Percentiles rank a stretch among this genome's conserved stretches.
phyloP scores from a whole-genome alignment of 2,888 invertebrate species.

The Trachelus iudaicus region DNA sequence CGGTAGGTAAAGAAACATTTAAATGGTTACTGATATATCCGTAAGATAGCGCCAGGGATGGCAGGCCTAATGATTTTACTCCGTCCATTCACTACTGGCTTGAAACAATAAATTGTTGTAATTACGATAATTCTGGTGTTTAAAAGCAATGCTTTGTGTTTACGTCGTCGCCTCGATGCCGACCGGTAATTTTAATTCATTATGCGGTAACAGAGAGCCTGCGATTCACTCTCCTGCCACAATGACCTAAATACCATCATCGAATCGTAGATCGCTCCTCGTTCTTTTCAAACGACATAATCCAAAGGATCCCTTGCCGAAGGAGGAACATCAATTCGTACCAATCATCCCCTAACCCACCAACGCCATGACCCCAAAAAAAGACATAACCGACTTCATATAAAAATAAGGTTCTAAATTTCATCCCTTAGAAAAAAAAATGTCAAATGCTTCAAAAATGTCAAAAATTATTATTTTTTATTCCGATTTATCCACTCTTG shows the following conservation, averaged over 20 bases:
- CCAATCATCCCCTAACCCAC: background rate
- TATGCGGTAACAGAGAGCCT: constrained; percentile 31
- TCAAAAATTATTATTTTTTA: background rate
- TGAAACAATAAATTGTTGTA: constrained; percentile 57
- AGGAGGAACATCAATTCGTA: background rate
- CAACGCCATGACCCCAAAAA: background rate
- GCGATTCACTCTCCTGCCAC: constrained; percentile 38
- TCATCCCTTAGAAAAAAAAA: background rate
- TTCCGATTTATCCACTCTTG: background rate
- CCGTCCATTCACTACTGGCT: constrained; percentile 13
- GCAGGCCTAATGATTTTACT: constrained; percentile 14
- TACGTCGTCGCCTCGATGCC: constrained; percentile 39
- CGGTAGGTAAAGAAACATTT: background rate
- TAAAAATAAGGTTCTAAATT: background rate
- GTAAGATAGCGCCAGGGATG: constrained; percentile 18
- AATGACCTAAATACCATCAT: constrained; percentile 40
- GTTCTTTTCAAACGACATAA: background rate
- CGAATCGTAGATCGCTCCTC: background rate
- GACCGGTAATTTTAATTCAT: constrained; percentile 51
- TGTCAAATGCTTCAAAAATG: background rate
- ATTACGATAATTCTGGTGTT: constrained; percentile 59
- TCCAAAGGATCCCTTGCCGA: background rate
- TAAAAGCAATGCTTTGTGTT: constrained; percentile 47
- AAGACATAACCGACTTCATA: background rate
- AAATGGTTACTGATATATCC: constrained; percentile 1